Percentiles rank a stretch among this genome's conserved stretches.
Evolutionary conservation across 2,113 vertebrate species (phyloP).

Genomic region (Nasalis larvatus): DNA sequence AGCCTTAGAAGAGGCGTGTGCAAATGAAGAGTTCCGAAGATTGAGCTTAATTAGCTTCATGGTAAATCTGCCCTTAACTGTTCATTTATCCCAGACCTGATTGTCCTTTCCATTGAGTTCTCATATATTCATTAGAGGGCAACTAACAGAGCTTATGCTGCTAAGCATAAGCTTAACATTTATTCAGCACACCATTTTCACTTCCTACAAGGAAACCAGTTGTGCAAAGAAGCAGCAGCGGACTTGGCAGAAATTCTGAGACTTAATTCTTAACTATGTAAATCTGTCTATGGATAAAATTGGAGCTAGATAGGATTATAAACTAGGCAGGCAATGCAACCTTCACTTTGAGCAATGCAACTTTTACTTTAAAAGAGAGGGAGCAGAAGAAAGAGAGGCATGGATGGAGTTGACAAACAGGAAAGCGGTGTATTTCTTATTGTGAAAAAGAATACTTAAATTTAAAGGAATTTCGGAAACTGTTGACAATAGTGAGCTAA

Average conservation of each 20-base stretch:
- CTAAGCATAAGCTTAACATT: neutral
- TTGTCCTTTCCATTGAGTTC: neutral
- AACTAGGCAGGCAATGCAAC: neutral
- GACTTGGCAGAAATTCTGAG: neutral
- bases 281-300: slow-evolving; percentile 13
- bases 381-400: neutral
- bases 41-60: neutral
- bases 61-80: neutral
- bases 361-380: slow-evolving; percentile 1
- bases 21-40: neutral
- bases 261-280: slow-evolving; percentile 15
- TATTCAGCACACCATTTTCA: neutral
- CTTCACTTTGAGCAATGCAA: neutral
- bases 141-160: neutral
- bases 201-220: neutral
- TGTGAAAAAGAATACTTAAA: neutral
- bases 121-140: neutral
- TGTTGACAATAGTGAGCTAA: neutral
- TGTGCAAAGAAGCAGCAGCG: neutral
- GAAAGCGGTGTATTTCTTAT: neutral
- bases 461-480: neutral
- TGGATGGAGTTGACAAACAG: neutral
- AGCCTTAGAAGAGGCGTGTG: neutral
- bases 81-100: neutral
- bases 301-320: neutral